Base-by-base conservation (phyloP, 2,113 vertebrate species). In the Psittacula cyanocephala region DNA sequence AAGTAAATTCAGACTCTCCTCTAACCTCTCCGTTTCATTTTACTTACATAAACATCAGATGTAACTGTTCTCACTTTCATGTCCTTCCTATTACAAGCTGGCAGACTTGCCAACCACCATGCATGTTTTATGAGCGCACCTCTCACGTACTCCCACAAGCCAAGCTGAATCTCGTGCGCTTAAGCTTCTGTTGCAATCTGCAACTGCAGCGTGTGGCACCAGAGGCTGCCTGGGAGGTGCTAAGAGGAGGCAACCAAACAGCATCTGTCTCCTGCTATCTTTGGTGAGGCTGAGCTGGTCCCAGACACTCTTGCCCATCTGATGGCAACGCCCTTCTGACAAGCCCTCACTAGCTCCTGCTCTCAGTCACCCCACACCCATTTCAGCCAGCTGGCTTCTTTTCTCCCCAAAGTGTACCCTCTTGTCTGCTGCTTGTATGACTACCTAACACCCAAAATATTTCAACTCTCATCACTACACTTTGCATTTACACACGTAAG, bases 191-290 rank as follows among this genome's bases (percentile, higher is more conserved):
- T 25, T 75, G 68, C 57, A 83, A 79, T 33, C 33, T 31, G 33
- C 63, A 67, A 3, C 9, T 20, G 82, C 44, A 29, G 52, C 0
- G 13, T 2, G 29, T 0, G 50, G 75, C 1, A 2, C 70, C 84
- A 67, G 39, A n/a, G 33, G 33, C 80, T 65, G 79, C 0, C 2
- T 0, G 5, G 35, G 9, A 60, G 41, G 41, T 39, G 67, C 86
- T 37, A 22, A n/a, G 18, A 29, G 68, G 17, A 84, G 37, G 82
- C 74, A 63, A 39, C 24, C 47, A 28, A 65, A 22, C 41, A 44
- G 50, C 19, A 2, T 24, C 67, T 82, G 71, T 43, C 46, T 79
- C 59, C 70, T 85, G 49, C 25, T 65, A 5, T 41, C 87, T 76
- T 35, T 29, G 29, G 57, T 69, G 35, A 24, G 44, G 19, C 50